Base-by-base conservation (phyloP, 1,140 invertebrate species). In the Diorhabda elongata region DNA sequence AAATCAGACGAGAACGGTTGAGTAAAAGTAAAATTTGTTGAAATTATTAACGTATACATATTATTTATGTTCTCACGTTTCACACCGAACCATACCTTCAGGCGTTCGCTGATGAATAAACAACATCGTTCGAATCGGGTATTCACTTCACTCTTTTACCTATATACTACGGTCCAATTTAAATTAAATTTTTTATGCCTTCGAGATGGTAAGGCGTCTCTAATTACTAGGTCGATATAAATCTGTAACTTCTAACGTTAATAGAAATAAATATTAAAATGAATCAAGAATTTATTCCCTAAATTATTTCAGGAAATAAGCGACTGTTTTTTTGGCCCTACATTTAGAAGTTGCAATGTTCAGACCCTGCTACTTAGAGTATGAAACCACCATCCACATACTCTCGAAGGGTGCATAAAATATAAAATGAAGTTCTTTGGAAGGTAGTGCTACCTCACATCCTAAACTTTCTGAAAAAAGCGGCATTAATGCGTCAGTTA, bases 11-110 rank as follows among this genome's bases (percentile, higher is more conserved):
- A 52, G 6, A 52, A 52, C 47, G 47, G 47, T 6, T 52, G 3
- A 52, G 47, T 52, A 52, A 52, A 52, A 52, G 47, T 52, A 52
- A 52, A 52, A 52, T 52, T 52, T 52, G 47, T 52, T 52, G 47
- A 52, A 52, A 52, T 52, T 52, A 52, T 52, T 8, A 52, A 52
- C 47, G 47, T 52, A 52, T n/a, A 52, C 47, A 52, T 52, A 52
- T 52, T 52, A 52, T 52, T 52, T 52, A 52, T 52, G 47, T 52
- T 52, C 47, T 52, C 47, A 52, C 47, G 47, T 52, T 52, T 52
- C 47, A 52, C 47, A 52, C 47, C 47, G n/a, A 52, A 8, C 47
- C 47, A n/a, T 52, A n/a, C 47, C 47, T 3, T 52, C 47, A 8
- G 47, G 47, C 47, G 6, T 6, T 52, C 47, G 47, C 47, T 52